These are phyloP conservation scores for Hoplias malabaricus DNA, from an alignment of 2,113 vertebrate species.

Conservation along the genomic window DNA sequence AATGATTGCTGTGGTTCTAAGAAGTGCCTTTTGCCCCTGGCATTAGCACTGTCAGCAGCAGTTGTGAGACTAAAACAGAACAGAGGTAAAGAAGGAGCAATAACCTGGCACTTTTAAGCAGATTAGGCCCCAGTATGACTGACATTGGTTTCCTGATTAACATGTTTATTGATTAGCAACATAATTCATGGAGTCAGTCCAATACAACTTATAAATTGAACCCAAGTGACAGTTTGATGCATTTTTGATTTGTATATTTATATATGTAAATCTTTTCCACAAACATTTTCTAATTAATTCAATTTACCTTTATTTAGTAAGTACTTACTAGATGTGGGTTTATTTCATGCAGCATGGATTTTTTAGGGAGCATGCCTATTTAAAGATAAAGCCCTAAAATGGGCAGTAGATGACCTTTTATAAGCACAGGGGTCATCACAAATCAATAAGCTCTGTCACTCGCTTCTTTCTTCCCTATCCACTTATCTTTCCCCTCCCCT, in stretches of 20 bases:
- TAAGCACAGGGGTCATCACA: constrained; percentile 74
- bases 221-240: not conserved
- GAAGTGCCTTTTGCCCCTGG: constrained; percentile 22
- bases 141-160: not conserved
- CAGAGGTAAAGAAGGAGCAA: not conserved
- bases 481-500: constrained; percentile 36
- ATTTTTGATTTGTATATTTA: not conserved
- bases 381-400: constrained; percentile 75
- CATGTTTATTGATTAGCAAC: constrained; percentile 7
- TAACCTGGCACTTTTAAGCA: not conserved
- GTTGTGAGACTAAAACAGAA: not conserved
- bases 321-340: not conserved
- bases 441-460: constrained; percentile 73
- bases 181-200: not conserved
- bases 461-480: constrained; percentile 55
- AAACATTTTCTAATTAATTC: not conserved
- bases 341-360: constrained; percentile 44
- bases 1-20: constrained; percentile 35
- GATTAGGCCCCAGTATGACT: constrained; percentile 6
- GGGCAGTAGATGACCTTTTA: constrained; percentile 73
- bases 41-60: constrained; percentile 18
- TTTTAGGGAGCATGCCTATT: constrained; percentile 60
- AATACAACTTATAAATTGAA: not conserved
- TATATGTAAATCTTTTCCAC: not conserved
- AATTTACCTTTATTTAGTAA: not conserved